Base-by-base conservation (phyloP, 2,888 invertebrate genomes). In the Anoplius nigerrimus region DNA sequence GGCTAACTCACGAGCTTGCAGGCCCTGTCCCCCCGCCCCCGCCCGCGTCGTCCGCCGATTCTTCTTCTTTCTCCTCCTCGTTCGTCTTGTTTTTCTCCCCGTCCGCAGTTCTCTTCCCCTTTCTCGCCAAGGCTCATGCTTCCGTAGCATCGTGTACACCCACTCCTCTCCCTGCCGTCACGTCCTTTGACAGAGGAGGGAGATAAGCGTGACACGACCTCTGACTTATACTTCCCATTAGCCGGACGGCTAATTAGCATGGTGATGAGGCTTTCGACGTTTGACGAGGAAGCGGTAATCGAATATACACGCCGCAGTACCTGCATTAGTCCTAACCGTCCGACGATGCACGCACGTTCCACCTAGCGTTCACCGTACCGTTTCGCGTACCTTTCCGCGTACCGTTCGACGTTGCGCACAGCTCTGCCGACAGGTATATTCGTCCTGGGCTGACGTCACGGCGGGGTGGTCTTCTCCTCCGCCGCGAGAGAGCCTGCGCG, bases 151-250 rank as follows among this genome's bases (percentile, higher is more conserved):
- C 48, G n/a, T n/a, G 46, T 22, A 46, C 57, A 43, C 55, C 60
- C 65, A 60, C 45, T 56, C 60, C 64, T 34, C 43, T 51, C 43
- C 4, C 58, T n/a, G 18, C 55, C 52, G 5, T 34, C 51, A 46
- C 42, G 63, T 27, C 62, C 74, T 67, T 65, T 59, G 59, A 54
- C 54, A 57, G 48, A 43, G 48, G 57, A 62, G 63, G 68, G 62
- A 78, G 82, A 83, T 83, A 84, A 82, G 75, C 77, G 75, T 79
- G 84, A 84, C 83, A 78, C 79, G 82, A 82, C 82, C 83, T 82
- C 80, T 82, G 82, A 84, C 82, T 84, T 81, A 82, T 83, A 82
- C 79, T 82, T 79, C 77, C 82, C 82, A 84, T 84, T 84, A 83
- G 81, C 71, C 67, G 70, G 72, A 72, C 74, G 72, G 74, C 82